Percentiles rank a stretch among this genome's conserved stretches.
Conservation (phyloP, 1,140 invertebrate species). For the Hydropsyche tenuis region DNA sequence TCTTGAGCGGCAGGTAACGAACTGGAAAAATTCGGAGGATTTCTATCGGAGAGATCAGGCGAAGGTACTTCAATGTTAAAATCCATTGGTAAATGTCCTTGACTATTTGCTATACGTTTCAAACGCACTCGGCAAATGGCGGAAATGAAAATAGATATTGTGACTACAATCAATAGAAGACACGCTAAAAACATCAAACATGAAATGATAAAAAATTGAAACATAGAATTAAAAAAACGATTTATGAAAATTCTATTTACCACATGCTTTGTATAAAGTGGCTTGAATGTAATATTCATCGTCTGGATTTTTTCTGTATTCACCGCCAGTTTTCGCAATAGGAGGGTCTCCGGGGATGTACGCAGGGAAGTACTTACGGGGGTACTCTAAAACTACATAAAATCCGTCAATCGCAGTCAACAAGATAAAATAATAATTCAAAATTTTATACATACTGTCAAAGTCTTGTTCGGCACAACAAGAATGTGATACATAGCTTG, state of each 20-base stretch:
- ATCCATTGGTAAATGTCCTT: background rate
- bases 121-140: slow-evolving; percentile 45
- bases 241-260: slow-evolving; percentile 26
- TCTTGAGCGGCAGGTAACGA: background rate
- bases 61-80: background rate
- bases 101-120: slow-evolving; percentile 32
- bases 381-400: too few species aligned
- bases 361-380: too few species aligned
- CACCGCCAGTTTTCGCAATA: slow-evolving; percentile 41
- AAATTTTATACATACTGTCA: slow-evolving; percentile 31
- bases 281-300: slow-evolving; percentile 31
- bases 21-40: background rate
- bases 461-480: slow-evolving; percentile 39
- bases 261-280: slow-evolving; percentile 43
- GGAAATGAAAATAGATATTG: slow-evolving; percentile 37
- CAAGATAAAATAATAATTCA: slow-evolving; percentile 6
- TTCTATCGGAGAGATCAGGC: slow-evolving; percentile 1
- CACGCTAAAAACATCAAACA: slow-evolving; percentile 39
- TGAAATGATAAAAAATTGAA: slow-evolving; percentile 14
- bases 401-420: too few species aligned
- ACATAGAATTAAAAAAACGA: slow-evolving; percentile 2
- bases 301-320: background rate
- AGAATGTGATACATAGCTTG: slow-evolving; percentile 34
- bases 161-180: slow-evolving; percentile 39
- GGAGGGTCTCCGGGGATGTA: too few species aligned